Conservation (phyloP, 2,797 vertebrate genomes). For the Tolypeutes matacus region DNA sequence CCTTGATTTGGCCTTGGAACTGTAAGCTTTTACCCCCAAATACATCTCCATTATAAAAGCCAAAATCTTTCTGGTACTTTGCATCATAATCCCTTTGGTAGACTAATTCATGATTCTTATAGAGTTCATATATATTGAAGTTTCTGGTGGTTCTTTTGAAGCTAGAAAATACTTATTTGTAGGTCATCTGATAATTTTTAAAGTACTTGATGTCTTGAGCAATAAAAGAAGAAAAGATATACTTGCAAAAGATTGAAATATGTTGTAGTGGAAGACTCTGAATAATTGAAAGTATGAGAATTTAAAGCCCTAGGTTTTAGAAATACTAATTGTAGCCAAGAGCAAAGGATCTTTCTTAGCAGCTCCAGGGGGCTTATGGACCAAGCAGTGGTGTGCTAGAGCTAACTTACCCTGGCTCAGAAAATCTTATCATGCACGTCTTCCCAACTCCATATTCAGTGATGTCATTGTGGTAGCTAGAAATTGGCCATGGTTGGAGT, state of each 20-base stretch:
- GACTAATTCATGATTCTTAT: not conserved
- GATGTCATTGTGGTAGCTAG: not conserved
- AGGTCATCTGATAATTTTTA: not conserved
- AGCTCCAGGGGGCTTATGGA: not conserved
- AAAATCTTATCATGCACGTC: too few species aligned
- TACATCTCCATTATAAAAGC: too few species aligned
- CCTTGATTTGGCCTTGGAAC: too few species aligned
- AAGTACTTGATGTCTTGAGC: not conserved
- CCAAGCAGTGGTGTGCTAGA: not conserved
- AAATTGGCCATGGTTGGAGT: not conserved
- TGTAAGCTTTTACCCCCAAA: too few species aligned
- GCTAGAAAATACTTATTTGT: not conserved
- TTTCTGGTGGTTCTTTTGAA: not conserved
- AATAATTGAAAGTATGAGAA: not conserved
- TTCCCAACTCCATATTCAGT: not conserved
- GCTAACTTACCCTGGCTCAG: not conserved
- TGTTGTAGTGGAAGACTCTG: not conserved
- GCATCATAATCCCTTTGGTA: too few species aligned
- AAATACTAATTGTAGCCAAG: not conserved
- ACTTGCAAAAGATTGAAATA: not conserved
- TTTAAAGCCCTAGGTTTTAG: not conserved
- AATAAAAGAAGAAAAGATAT: constrained; percentile 56
- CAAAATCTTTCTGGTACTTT: too few species aligned
- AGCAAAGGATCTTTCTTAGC: not conserved
- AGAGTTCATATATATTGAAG: not conserved